These are phyloP conservation scores for Cerastis leucographa DNA, from an alignment of 2,888 invertebrate species.

Conservation along the genomic window DNA sequence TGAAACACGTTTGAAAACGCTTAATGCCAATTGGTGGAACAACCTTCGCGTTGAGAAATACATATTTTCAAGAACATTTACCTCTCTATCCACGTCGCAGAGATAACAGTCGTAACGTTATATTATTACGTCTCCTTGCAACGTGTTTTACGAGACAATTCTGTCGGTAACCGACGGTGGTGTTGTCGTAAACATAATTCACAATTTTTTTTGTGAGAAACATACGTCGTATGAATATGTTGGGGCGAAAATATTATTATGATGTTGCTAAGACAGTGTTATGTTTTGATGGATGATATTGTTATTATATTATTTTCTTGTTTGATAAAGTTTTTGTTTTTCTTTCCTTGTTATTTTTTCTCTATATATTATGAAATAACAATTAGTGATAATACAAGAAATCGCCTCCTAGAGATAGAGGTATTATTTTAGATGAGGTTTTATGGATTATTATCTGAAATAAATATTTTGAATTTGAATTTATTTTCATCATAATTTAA, in stretches of 20 bases:
- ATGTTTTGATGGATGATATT: conserved; percentile 3
- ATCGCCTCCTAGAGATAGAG: not conserved
- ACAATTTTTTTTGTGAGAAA: conserved; percentile 37
- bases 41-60: no score
- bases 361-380: not conserved
- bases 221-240: conserved; percentile 5
- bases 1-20: no score
- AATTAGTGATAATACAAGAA: conserved; percentile 15
- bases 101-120: conserved; percentile 17
- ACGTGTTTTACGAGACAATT: conserved; percentile 53
- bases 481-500: not conserved
- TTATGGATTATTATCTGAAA: no score
- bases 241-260: conserved; percentile 24
- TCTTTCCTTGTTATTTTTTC: not conserved
- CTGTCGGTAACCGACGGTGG: conserved; percentile 14
- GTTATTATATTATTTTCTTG: conserved; percentile 9
- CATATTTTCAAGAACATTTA: conserved; percentile 10
- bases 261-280: conserved; percentile 20
- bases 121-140: conserved; percentile 25
- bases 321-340: not conserved
- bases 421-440: no score
- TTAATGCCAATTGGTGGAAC: no score
- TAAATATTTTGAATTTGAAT: no score
- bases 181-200: conserved; percentile 45
- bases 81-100: conserved; percentile 1